Percentiles rank a stretch among this genome's conserved stretches.
Conservation (phyloP, 2,797 vertebrate genomes). For the Toxotes lorentzi region DNA sequence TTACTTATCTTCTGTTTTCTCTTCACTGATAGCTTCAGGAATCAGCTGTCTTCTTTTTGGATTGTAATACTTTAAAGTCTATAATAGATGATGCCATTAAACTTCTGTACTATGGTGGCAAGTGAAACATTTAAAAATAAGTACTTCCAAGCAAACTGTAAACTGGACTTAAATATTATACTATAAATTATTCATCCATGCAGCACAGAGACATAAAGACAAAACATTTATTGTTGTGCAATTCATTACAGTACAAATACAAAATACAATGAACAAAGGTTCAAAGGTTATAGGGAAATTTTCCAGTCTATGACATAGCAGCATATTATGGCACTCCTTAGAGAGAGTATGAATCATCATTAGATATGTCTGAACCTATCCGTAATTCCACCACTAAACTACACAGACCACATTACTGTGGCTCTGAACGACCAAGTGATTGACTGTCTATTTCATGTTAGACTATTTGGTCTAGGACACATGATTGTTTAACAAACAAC, state of each 20-base stretch:
- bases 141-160: not conserved
- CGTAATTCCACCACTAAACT: conserved; percentile 57
- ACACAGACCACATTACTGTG: conserved; percentile 71
- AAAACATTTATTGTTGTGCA: conserved; percentile 81
- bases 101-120: not conserved
- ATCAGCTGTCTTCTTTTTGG: conserved; percentile 13
- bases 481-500: conserved; percentile 67
- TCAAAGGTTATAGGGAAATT: conserved; percentile 73
- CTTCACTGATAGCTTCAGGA: not conserved
- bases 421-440: conserved; percentile 62
- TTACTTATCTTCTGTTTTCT: not conserved
- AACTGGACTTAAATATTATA: too few species aligned
- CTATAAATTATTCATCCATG: not conserved
- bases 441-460: conserved; percentile 52
- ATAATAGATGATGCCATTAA: too few species aligned
- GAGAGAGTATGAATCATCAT: conserved; percentile 69
- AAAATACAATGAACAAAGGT: conserved; percentile 62
- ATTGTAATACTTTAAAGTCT: too few species aligned
- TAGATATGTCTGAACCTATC: conserved; percentile 59
- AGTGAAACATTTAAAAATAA: not conserved
- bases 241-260: conserved; percentile 81
- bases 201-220: conserved; percentile 54
- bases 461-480: conserved; percentile 66
- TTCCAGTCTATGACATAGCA: conserved; percentile 84
- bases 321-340: conserved; percentile 81